A percentile compares a stretch with the other conserved stretches of the same genome.
Conservation (phyloP, 92 coral and sea anemone genomes). For the Porites rus region DNA sequence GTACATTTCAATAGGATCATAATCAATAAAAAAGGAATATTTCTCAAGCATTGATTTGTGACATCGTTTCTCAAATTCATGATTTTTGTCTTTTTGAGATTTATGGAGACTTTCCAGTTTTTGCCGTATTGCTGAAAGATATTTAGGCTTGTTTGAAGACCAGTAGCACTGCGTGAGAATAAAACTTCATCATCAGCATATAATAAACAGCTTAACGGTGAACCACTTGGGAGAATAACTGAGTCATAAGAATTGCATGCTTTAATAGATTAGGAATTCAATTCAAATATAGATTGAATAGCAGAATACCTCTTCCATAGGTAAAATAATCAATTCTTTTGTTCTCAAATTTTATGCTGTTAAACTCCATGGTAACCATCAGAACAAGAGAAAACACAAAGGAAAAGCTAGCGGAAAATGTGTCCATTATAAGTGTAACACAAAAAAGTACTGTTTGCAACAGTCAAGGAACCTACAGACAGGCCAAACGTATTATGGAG, state of each 20-base stretch:
- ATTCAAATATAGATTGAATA: too few relatives aligned
- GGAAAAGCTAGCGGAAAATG: background rate
- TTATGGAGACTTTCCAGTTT: too few relatives aligned
- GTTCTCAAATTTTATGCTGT: constrained; percentile 48
- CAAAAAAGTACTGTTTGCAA: constrained; percentile 62
- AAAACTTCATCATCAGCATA: background rate
- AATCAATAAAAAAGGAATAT: background rate
- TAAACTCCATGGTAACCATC: constrained; percentile 49
- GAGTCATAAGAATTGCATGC: too few relatives aligned
- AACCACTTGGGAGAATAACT: too few relatives aligned
- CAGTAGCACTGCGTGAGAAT: background rate
- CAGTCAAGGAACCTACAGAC: constrained; percentile 60
- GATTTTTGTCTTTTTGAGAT: background rate
- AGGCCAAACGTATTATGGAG: constrained; percentile 43
- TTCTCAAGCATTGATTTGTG: background rate
- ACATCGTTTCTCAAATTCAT: background rate
- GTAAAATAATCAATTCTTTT: background rate
- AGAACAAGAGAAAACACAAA: constrained; percentile 61
- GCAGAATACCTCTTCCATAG: too few relatives aligned
- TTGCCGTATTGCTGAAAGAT: background rate
- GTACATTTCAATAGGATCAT: too few relatives aligned
- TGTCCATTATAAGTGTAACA: constrained; percentile 20
- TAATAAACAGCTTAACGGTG: too few relatives aligned
- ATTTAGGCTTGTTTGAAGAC: background rate
- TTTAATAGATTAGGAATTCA: too few relatives aligned